Evolutionary conservation across 2,797 vertebrate species (phyloP).

Genomic region (Tachyglossus aculeatus): DNA sequence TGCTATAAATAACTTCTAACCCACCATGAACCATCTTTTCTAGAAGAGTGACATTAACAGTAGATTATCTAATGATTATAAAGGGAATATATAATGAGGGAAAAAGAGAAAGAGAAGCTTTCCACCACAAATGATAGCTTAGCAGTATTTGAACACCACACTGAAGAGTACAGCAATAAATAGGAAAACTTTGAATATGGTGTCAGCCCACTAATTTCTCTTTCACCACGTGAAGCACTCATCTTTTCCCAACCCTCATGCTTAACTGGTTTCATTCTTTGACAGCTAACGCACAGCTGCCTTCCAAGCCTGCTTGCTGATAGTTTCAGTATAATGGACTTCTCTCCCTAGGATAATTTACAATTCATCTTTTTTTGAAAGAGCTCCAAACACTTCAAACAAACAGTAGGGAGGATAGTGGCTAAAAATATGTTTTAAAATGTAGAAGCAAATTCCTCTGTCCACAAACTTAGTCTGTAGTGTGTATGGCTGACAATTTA

Average conservation of each 20-base stretch:
- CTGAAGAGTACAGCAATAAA: fast-evolving
- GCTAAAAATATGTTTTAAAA: no score
- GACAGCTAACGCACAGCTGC: background rate
- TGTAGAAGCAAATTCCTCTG: no score
- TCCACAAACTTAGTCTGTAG: no score
- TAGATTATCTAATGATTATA: background rate
- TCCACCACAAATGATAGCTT: background rate
- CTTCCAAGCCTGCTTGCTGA: background rate
- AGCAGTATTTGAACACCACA: background rate
- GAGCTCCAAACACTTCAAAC: background rate
- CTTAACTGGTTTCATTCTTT: fast-evolving
- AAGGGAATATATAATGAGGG: background rate
- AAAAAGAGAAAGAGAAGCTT: background rate
- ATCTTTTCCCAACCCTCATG: fast-evolving
- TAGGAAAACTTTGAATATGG: no score
- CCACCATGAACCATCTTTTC: background rate
- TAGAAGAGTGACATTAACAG: background rate
- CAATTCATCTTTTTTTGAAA: background rate
- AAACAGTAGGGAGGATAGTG: background rate
- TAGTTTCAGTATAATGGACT: no score
- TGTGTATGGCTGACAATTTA: no score
- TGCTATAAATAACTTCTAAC: background rate
- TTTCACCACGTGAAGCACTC: fast-evolving
- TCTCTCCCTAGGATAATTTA: no score
- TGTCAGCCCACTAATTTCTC: fast-evolving